phyloP scores from a whole-genome alignment of 1,140 invertebrate species.

The Homarus americanus region DNA sequence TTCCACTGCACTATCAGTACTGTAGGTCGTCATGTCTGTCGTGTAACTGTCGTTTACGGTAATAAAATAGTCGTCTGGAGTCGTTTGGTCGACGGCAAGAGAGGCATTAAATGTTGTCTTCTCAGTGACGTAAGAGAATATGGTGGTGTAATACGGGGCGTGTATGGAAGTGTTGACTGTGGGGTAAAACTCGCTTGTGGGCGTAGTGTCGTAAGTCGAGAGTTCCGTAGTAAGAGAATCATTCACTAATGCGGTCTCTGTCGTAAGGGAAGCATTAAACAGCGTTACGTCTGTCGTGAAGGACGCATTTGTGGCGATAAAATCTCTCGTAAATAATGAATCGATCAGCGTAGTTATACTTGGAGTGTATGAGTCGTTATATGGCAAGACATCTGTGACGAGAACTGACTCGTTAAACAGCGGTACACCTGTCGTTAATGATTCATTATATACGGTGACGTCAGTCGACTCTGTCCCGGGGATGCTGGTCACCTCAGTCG shows the following conservation, averaged over 20 bases:
- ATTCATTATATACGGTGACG: too few species aligned
- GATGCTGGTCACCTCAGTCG: too few species aligned
- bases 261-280: not conserved
- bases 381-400: not conserved
- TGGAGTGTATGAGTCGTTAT: conserved; percentile 1
- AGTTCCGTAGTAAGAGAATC: not conserved
- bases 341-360: not conserved
- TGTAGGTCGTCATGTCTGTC: not conserved
- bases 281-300: not conserved
- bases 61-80: not conserved
- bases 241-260: not conserved
- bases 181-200: not conserved
- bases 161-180: not conserved
- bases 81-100: not conserved
- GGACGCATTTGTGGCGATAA: not conserved
- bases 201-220: not conserved
- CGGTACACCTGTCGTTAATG: not conserved
- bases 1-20: not conserved
- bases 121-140: not conserved
- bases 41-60: not conserved
- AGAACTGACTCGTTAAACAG: not conserved
- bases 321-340: not conserved
- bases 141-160: not conserved
- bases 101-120: not conserved
- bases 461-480: too few species aligned